Evolutionary conservation across 2,888 invertebrate species (phyloP).

Genomic region (Eupithecia abbreviata): DNA sequence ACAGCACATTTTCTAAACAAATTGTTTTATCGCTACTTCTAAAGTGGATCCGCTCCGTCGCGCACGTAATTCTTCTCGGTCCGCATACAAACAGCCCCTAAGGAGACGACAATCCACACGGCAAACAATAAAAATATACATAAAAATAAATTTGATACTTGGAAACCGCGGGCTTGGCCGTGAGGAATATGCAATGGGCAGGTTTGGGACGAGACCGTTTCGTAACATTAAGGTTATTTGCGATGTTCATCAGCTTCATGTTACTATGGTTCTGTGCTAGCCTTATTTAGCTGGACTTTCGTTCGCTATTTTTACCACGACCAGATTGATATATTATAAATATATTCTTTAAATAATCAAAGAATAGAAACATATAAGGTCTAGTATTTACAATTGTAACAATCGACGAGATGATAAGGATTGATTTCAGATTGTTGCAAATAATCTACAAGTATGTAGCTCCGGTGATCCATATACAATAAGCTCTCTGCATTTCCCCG

Average conservation of each 20-base stretch:
- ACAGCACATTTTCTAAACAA: conserved; percentile 74
- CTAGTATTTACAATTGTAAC: too few species aligned
- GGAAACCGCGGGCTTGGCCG: conserved; percentile 64
- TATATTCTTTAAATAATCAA: too few species aligned
- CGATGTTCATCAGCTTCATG: conserved; percentile 1
- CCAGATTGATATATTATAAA: neutral
- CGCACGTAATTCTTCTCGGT: conserved; percentile 77
- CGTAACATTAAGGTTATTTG: conserved; percentile 44
- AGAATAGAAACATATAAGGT: too few species aligned
- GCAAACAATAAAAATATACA: conserved; percentile 81
- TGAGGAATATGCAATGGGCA: conserved; percentile 67
- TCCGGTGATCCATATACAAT: too few species aligned
- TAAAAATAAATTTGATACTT: conserved; percentile 81
- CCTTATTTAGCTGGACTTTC: neutral
- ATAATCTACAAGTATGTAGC: too few species aligned
- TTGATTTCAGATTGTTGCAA: too few species aligned
- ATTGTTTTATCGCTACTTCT: conserved; percentile 78
- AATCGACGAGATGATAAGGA: too few species aligned
- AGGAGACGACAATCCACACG: conserved; percentile 79
- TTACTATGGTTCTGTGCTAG: neutral
- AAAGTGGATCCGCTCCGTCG: conserved; percentile 71
- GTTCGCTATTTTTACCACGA: neutral
- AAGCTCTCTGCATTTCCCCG: too few species aligned
- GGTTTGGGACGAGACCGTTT: conserved; percentile 47
- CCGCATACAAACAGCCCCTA: conserved; percentile 81